Conservation (phyloP, 2,113 vertebrate species). For the Gambusia holbrooki region DNA sequence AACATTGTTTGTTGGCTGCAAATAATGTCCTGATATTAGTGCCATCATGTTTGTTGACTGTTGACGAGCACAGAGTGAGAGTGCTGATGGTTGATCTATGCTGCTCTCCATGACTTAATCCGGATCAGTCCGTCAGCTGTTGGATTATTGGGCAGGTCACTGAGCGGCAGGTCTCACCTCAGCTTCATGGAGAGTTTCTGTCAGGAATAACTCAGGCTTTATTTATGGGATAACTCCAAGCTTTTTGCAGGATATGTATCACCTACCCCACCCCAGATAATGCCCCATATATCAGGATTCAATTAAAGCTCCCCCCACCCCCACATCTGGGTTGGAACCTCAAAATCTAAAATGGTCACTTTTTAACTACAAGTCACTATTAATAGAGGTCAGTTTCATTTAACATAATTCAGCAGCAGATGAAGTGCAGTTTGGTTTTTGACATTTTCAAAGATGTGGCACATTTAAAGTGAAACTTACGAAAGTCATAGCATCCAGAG, state of each 20-base stretch:
- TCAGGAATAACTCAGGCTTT: constrained; percentile 72
- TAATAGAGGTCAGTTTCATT: constrained; percentile 80
- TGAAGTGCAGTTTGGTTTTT: constrained; percentile 60
- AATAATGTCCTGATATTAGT: background rate
- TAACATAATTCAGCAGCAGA: constrained; percentile 72
- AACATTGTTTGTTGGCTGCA: background rate
- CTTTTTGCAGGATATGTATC: constrained; percentile 78
- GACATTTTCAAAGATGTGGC: constrained; percentile 49
- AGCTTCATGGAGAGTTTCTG: constrained; percentile 71
- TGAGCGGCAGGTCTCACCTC: constrained; percentile 59
- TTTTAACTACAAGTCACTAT: constrained; percentile 77
- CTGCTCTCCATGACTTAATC: constrained; percentile 64
- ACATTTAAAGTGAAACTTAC: constrained; percentile 58
- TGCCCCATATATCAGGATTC: constrained; percentile 78
- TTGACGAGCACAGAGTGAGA: constrained; percentile 10
- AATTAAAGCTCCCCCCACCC: constrained; percentile 69
- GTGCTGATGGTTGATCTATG: constrained; percentile 57
- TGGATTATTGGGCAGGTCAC: constrained; percentile 70
- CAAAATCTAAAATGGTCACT: constrained; percentile 75
- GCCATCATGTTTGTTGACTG: constrained; percentile 14
- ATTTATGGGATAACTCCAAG: constrained; percentile 76
- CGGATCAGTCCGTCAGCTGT: constrained; percentile 72
- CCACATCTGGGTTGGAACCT: constrained; percentile 58
- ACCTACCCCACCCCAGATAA: constrained; percentile 62
- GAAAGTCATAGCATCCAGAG: background rate